Evolutionary conservation across 2,797 vertebrate genomes (phyloP), one percentile per base, ranked within the genome.

Genomic region (Telmatherina bonti): DNA sequence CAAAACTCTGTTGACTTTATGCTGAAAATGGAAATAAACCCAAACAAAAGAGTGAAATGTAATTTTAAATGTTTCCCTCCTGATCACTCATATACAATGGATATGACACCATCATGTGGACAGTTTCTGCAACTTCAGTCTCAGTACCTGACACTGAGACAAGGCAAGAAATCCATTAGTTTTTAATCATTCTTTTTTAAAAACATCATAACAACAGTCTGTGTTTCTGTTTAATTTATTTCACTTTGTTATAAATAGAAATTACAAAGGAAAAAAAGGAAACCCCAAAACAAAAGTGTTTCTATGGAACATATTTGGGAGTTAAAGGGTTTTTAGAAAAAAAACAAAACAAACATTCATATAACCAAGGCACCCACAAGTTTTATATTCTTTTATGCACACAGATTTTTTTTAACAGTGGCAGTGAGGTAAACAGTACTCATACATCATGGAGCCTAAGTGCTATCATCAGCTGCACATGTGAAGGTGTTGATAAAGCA

Each of bases 51-150:
- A 38, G 9, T 31, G 30, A 33, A 33, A 33, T 1, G 33, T 5
- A 31, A 3, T 7, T 8, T 12, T n/a, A 13, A 26, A 51, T 59
- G n/a, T 64, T 38, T 51, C 59, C 49, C 58, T n/a, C 12, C 5
- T 49, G 26, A 52, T 43, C 62, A 30, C 43, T 64, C 38, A 71
- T 67, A 70, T 24, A 64, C 60, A 67, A 83, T 54, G 80, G 70
- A 67, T 69, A 76, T 74, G 62, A 33, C 87, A 62, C 91, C 92
- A 89, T 74, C 92, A 74, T 83, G 92, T 91, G 92, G 91, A 83
- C 79, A 75, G 7, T 10, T 51, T 12, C 5, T 36, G 87, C 78
- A 84, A 87, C 61, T 74, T 70, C 89, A 88, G 35, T 36, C 49
- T 62, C 26, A 74, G 47, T 22, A 22, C 13, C 2, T 53, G 11